phyloP scores from a whole-genome alignment of 2,888 invertebrate genomes.

The Itoplectis maculator region DNA sequence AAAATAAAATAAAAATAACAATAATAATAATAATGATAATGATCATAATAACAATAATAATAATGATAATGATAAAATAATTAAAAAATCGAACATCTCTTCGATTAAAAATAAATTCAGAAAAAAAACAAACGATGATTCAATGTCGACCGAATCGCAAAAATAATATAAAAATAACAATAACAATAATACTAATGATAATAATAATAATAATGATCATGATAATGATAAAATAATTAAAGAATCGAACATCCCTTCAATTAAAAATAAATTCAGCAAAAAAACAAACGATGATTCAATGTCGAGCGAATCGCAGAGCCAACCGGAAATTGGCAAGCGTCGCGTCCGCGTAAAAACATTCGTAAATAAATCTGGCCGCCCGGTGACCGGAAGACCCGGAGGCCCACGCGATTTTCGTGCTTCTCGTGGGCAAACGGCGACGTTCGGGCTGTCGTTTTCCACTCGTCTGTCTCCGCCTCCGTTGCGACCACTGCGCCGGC shows the following conservation, averaged over 20 bases:
- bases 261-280: not conserved
- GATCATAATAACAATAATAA: no score
- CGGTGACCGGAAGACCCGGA: slow-evolving; percentile 19
- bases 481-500: slow-evolving; percentile 18
- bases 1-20: slow-evolving; percentile 3
- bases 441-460: not conserved
- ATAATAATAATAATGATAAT: no score
- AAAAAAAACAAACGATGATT: not conserved
- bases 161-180: slow-evolving; percentile 3
- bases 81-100: no score
- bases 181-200: no score
- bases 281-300: not conserved
- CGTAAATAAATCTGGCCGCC: not conserved
- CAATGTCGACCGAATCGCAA: not conserved
- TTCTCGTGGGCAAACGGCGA: not conserved
- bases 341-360: not conserved
- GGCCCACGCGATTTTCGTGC: slow-evolving; percentile 10
- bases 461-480: slow-evolving; percentile 1
- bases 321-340: not conserved
- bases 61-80: not conserved
- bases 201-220: no score
- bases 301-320: not conserved
- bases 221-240: no score
- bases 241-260: no score
- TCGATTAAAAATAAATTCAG: not conserved